Percentiles rank a stretch among this genome's conserved stretches.
phyloP scores from a whole-genome alignment of 2,888 invertebrate species.

The Caenorhabditis japonica region DNA sequence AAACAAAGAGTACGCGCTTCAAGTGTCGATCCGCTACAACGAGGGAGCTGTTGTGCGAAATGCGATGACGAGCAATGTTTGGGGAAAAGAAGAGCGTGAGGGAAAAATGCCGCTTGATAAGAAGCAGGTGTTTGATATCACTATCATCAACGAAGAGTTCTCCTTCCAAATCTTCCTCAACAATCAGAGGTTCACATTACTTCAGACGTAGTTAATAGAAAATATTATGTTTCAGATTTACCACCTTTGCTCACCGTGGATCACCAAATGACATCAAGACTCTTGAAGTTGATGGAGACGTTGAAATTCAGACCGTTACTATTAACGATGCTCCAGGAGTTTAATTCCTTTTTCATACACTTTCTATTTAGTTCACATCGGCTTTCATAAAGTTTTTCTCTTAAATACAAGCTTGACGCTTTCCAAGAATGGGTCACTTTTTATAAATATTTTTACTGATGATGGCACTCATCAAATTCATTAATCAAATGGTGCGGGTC shows the following conservation, averaged over 20 bases:
- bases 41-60: slow-evolving; percentile 76
- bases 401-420: too few relatives aligned
- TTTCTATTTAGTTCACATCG: neutral
- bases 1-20: slow-evolving; percentile 74
- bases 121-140: slow-evolving; percentile 74
- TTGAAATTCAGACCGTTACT: slow-evolving; percentile 74
- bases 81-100: slow-evolving; percentile 77
- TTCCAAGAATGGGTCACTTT: too few relatives aligned
- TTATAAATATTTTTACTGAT: too few relatives aligned
- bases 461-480: too few relatives aligned
- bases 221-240: slow-evolving; percentile 49
- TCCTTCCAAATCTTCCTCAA: slow-evolving; percentile 75
- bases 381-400: neutral
- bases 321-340: slow-evolving; percentile 72
- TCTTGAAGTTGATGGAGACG: slow-evolving; percentile 68
- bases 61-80: slow-evolving; percentile 70
- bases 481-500: too few relatives aligned
- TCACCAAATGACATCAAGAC: slow-evolving; percentile 73
- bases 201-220: neutral
- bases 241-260: slow-evolving; percentile 74
- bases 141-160: slow-evolving; percentile 76
- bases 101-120: slow-evolving; percentile 73
- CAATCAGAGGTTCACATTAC: slow-evolving; percentile 56
- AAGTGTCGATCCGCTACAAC: slow-evolving; percentile 75
- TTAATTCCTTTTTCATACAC: slow-evolving; percentile 35